Evolutionary conservation across 64 coral and sea anemone species (phyloP).

Genomic region (Actinia tenebrosa): DNA sequence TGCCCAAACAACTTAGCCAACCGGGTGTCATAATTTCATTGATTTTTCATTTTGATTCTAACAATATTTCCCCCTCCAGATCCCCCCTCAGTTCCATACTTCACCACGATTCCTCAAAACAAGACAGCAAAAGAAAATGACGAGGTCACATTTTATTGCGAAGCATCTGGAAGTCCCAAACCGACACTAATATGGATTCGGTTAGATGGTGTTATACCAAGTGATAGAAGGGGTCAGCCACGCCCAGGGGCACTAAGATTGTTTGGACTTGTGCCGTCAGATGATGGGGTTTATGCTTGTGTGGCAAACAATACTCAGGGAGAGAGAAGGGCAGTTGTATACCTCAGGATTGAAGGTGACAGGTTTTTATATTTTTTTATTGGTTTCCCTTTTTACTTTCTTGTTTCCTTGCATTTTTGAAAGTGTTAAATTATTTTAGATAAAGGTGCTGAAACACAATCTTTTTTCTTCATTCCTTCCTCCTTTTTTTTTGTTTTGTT

Average conservation of each 20-base stretch:
- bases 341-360: conserved; percentile 45
- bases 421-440: too few species aligned
- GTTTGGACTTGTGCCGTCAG: conserved; percentile 13
- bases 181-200: conserved; percentile 39
- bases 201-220: conserved; percentile 10
- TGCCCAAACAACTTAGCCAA: too few species aligned
- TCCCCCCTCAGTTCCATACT: conserved; percentile 27
- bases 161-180: conserved; percentile 27
- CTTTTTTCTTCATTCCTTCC: too few species aligned
- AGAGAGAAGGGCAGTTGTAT: conserved; percentile 1
- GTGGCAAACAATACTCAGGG: conserved; percentile 18
- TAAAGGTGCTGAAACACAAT: too few species aligned
- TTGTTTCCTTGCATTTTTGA: too few species aligned
- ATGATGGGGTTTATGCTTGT: conserved; percentile 49
- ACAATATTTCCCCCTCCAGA: conserved; percentile 6
- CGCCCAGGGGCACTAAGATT: conserved; percentile 36
- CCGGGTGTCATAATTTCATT: neutral
- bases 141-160: conserved; percentile 43
- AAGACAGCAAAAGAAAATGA: conserved; percentile 27
- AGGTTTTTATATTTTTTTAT: neutral
- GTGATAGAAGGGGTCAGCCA: conserved; percentile 29
- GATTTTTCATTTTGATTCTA: neutral
- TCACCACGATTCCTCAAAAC: conserved; percentile 39
- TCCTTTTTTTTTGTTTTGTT: too few species aligned
- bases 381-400: too few species aligned